Base-by-base conservation (phyloP, 2,113 vertebrate genomes). In the Gallinago paraguaiae region DNA sequence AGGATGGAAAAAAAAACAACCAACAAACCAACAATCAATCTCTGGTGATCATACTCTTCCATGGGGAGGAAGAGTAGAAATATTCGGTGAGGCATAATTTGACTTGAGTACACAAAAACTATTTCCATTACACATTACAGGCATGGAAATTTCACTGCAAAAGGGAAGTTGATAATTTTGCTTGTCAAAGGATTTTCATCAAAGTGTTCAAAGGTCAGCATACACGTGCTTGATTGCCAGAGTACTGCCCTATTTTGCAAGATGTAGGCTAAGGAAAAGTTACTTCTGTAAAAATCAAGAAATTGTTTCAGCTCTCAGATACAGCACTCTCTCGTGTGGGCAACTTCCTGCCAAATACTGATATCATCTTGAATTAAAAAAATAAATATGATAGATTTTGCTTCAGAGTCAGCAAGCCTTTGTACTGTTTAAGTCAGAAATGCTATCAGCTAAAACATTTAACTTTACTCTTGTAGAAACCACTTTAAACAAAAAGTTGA, bases 361-460 rank as follows among this genome's bases (percentile, higher is more conserved):
- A 65, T 96, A 97, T 94, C 81, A 97, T 95, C 94, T 93, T 95
- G 84, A 90, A 97, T 95, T 97, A 95, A 97, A 97, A 93, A 97
- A 97, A 93, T 92, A 97, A 98, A 95, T 89, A 95, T 2, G 7
- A 96, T 86, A 91, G 87, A 94, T 85, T 95, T 88, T 97, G 82
- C 78, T 96, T 95, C 93, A 79, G 64, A 90, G 88, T 95, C 94
- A 97, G 63, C 94, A 96, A 94, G 75, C 91, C 92, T 91, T 84
- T 69, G 85, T 78, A 84, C 7, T 63, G 45, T 45, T 17, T 46
- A 82, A 85, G 83, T 92, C 92, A 96, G 77, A 97, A 96, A 90
- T 57, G 64, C 85, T 92, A 94, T 75, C 76, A 93, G 82, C 39
- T 68, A 75, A 70, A 95, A 93, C 87, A 88, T 25, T 74, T 0